These are phyloP conservation scores for Phanerotoma sp. DNA, from an alignment of 2,888 invertebrate genomes.

Conservation along the genomic window DNA sequence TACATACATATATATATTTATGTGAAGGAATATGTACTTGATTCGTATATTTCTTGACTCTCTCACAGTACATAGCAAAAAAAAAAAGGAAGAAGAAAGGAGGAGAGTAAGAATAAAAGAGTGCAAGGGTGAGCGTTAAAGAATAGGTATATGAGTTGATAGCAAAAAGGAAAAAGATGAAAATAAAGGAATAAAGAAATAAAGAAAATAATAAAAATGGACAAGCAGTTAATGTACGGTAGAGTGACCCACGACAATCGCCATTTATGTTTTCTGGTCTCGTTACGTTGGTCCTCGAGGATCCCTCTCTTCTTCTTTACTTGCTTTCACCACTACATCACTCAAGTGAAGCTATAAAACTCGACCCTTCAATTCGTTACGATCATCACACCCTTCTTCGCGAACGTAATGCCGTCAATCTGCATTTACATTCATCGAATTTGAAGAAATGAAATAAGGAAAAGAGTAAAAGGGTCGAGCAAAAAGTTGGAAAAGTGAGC, in stretches of 20 bases:
- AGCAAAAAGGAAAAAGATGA: conserved; percentile 14
- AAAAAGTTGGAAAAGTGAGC: no score
- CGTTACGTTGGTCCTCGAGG: conserved; percentile 27
- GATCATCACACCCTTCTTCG: conserved; percentile 29
- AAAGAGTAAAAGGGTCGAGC: conserved; percentile 30
- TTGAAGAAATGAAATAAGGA: conserved; percentile 3
- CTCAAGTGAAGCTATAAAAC: conserved; percentile 45
- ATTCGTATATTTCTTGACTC: background rate
- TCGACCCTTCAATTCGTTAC: conserved; percentile 44
- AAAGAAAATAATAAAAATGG: conserved; percentile 52
- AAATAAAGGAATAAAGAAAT: conserved; percentile 14
- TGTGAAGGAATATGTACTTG: conserved; percentile 9
- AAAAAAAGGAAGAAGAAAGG: no score
- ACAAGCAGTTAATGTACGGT: conserved; percentile 53
- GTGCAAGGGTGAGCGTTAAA: conserved; percentile 26
- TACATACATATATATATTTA: conserved; percentile 9
- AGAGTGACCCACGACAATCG: conserved; percentile 55
- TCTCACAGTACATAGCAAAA: no score
- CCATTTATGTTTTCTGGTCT: conserved; percentile 44
- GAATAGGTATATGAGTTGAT: conserved; percentile 16
- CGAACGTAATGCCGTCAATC: conserved; percentile 6
- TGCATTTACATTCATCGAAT: conserved; percentile 10
- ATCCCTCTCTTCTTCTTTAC: conserved; percentile 39
- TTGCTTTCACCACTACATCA: conserved; percentile 32
- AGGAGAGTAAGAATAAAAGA: background rate